Base-by-base conservation (phyloP, 2,113 vertebrate genomes). In the Antechinus stuartii region DNA sequence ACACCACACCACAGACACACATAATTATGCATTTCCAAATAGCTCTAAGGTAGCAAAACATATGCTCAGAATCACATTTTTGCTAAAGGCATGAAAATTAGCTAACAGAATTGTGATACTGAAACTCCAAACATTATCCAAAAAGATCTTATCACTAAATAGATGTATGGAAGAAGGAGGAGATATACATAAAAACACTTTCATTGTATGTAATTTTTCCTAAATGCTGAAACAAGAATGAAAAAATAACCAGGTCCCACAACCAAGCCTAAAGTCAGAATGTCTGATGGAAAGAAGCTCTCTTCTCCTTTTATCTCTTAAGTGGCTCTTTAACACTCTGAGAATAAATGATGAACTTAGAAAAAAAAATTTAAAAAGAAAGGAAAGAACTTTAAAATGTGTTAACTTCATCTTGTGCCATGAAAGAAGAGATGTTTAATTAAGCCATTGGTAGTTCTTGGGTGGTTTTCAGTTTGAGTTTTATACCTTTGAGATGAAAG, bases 401-500 rank as follows among this genome's bases (percentile, higher is more conserved):
- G 97, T 98, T 98, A 98, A 98, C 98, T 98, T 98, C 98, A 97
- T 98, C 97, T 96, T 98, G 92, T 95, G 92, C 98, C 98, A 98
- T 98, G 89, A 98, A 99, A 98, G 98, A 96, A 96, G 97, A 98
- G 91, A 98, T 98, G 98, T 98, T 98, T 98, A 98, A 99, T 98
- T 98, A 98, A 98, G 93, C 98, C 98, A 98, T 93, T 97, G 97
- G 98, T 98, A 98, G 96, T 98, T 98, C 98, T 99, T 98, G 98
- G 98, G 97, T 97, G 98, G 96, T 97, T 98, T 98, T 99, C 97
- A 95, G 97, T 97, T 98, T 98, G 96, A 95, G 1, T 98, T 98
- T 98, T 98, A 98, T 98, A 98, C 98, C 98, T 98, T 98, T 94
- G 98, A 99, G 98, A 99, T 99, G 97, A 98, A 99, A 99, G 98